Conservation (phyloP, 2,797 vertebrate genomes). For the Schizopygopsis pylzovi region DNA sequence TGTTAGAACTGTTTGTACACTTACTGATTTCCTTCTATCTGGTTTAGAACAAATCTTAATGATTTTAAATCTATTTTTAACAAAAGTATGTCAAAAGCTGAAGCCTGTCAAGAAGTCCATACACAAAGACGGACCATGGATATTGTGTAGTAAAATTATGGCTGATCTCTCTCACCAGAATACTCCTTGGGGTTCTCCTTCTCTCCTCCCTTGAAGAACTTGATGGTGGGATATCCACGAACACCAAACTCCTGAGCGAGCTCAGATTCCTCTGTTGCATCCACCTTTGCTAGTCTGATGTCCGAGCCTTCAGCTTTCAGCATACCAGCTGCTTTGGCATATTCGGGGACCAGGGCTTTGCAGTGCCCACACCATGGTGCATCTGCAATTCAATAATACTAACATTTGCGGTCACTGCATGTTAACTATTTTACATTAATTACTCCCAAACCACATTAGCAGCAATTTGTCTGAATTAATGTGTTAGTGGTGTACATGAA, state of each 20-base stretch:
- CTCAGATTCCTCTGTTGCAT: slow-evolving; percentile 94
- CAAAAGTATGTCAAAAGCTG: neutral
- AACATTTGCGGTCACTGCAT: neutral
- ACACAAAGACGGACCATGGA: neutral
- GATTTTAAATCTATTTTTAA: neutral
- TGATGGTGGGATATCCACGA: slow-evolving; percentile 96
- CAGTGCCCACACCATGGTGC: slow-evolving; percentile 99
- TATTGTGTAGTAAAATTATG: neutral
- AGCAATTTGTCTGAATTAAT: neutral
- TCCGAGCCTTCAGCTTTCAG: slow-evolving; percentile 87
- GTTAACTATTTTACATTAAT: neutral
- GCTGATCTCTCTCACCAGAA: slow-evolving; percentile 80
- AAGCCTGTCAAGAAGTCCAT: neutral
- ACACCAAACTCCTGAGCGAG: slow-evolving; percentile 93
- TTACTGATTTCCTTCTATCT: neutral
- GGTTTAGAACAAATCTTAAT: neutral
- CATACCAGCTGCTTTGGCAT: slow-evolving; percentile 89
- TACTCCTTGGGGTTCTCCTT: slow-evolving; percentile 90
- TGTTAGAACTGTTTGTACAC: neutral
- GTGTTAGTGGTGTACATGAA: neutral
- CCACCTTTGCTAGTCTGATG: slow-evolving; percentile 92
- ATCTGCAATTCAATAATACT: slow-evolving; percentile 74
- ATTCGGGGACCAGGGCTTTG: slow-evolving; percentile 95
- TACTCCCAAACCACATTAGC: neutral
- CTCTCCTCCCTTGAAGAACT: slow-evolving; percentile 95